Conservation (phyloP, 2,888 invertebrate genomes). For the Lasioglossum zephyrum region DNA sequence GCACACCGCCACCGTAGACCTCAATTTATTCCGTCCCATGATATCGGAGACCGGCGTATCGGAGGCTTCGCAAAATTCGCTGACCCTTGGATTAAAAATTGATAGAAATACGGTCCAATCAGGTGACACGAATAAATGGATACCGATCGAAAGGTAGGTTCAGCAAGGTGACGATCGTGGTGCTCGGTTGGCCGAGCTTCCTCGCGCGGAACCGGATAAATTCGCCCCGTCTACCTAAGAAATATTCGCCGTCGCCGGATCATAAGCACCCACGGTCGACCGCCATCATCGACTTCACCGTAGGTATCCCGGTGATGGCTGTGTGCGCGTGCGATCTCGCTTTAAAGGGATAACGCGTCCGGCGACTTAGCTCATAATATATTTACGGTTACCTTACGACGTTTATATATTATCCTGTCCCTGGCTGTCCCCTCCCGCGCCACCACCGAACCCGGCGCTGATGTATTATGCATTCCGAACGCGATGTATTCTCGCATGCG, state of each 20-base stretch:
- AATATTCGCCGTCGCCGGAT: constrained; percentile 51
- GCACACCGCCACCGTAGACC: neutral
- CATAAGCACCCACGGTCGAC: constrained; percentile 38
- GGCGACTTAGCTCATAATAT: constrained; percentile 72
- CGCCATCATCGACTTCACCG: constrained; percentile 55
- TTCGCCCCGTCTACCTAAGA: constrained; percentile 39
- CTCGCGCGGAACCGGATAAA: constrained; percentile 28
- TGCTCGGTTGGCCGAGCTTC: constrained; percentile 25
- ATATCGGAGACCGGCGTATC: constrained; percentile 1
- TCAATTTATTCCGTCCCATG: neutral
- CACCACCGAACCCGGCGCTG: constrained; percentile 23
- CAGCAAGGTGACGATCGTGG: constrained; percentile 33
- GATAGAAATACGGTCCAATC: constrained; percentile 40
- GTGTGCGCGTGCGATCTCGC: constrained; percentile 45
- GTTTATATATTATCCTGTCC: constrained; percentile 65
- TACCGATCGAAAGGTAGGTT: neutral
- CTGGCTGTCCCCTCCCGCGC: constrained; percentile 32
- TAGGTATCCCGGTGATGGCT: constrained; percentile 31
- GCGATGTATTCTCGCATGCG: constrained; percentile 63
- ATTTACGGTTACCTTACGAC: constrained; percentile 68
- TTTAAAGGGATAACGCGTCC: constrained; percentile 71
- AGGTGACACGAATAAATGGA: constrained; percentile 20
- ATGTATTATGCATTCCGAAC: constrained; percentile 77
- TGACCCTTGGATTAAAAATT: neutral
- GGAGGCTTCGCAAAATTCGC: neutral